Conservation (phyloP, 2,797 vertebrate genomes). For the Pteronotus mesoamericanus region DNA sequence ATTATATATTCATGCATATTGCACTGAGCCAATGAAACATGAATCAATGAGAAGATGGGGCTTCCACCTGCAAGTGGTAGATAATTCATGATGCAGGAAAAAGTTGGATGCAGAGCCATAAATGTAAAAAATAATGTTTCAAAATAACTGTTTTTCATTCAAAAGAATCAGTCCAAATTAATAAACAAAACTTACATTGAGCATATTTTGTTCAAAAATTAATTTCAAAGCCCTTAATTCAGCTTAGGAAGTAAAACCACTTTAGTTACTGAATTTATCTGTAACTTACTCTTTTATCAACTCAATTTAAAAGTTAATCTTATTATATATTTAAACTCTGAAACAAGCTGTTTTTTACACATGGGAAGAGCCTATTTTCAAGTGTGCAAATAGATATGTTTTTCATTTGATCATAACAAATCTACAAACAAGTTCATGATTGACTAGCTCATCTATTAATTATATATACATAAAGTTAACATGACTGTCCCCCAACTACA, state of each 20-base stretch:
- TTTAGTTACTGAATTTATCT: constrained; percentile 59
- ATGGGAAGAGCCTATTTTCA: neutral
- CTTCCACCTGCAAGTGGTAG: too few relatives aligned
- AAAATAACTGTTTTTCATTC: constrained; percentile 22
- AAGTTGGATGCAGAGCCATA: neutral
- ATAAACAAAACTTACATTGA: constrained; percentile 31
- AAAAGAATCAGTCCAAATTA: constrained; percentile 27
- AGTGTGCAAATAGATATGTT: neutral
- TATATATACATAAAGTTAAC: neutral
- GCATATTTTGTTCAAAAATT: constrained; percentile 48
- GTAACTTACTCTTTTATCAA: constrained; percentile 32
- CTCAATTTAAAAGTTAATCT: constrained; percentile 60
- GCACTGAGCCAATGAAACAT: fast-evolving
- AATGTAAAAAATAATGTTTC: constrained; percentile 38
- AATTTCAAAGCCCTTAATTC: constrained; percentile 63
- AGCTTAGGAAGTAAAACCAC: constrained; percentile 58
- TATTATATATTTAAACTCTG: constrained; percentile 58
- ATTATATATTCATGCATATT: neutral
- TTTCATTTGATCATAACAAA: neutral
- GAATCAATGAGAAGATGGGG: neutral
- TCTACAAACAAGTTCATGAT: neutral
- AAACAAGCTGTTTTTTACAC: constrained; percentile 28
- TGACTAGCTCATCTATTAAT: neutral
- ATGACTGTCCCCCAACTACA: neutral
- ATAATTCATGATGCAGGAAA: neutral